phyloP scores from a whole-genome alignment of 2,888 invertebrate genomes.

The Danaus chrysippus region DNA sequence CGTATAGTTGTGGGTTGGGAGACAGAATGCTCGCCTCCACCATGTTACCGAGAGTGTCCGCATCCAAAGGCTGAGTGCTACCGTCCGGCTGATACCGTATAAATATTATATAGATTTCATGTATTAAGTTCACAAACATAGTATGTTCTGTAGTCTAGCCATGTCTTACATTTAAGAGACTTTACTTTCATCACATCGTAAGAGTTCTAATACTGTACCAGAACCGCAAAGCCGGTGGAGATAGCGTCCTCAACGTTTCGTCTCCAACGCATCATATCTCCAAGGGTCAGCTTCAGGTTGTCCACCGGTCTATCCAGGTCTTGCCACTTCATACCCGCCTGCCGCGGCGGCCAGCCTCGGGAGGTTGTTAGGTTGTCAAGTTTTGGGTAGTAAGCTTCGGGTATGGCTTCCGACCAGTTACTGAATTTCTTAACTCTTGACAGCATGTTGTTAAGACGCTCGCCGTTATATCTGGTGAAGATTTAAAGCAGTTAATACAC shows the following conservation, averaged over 20 bases:
- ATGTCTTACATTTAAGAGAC: too few species aligned
- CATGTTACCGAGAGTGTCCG: slow-evolving; percentile 86
- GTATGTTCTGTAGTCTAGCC: too few species aligned
- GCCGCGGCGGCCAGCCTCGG: slow-evolving; percentile 86
- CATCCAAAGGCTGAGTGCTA: slow-evolving; percentile 71
- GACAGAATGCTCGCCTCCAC: slow-evolving; percentile 83
- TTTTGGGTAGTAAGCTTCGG: slow-evolving; percentile 91
- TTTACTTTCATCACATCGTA: too few species aligned
- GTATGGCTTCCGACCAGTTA: slow-evolving; percentile 84
- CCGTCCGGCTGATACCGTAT: slow-evolving; percentile 66
- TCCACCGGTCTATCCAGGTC: slow-evolving; percentile 84
- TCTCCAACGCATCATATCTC: slow-evolving; percentile 86
- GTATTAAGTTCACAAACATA: too few species aligned
- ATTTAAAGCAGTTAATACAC: not conserved
- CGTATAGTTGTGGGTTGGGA: slow-evolving; percentile 82
- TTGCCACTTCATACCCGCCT: slow-evolving; percentile 77
- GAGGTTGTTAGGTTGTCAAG: slow-evolving; percentile 84
- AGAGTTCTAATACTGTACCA: slow-evolving; percentile 59
- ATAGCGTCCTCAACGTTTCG: slow-evolving; percentile 87
- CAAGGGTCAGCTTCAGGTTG: slow-evolving; percentile 78
- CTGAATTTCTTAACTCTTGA: slow-evolving; percentile 81
- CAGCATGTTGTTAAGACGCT: slow-evolving; percentile 86
- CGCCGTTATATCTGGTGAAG: slow-evolving; percentile 82
- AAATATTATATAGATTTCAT: not conserved
- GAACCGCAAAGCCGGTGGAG: slow-evolving; percentile 81